Conservation (phyloP, 1,140 invertebrate species). For the Meteorus sp. region DNA sequence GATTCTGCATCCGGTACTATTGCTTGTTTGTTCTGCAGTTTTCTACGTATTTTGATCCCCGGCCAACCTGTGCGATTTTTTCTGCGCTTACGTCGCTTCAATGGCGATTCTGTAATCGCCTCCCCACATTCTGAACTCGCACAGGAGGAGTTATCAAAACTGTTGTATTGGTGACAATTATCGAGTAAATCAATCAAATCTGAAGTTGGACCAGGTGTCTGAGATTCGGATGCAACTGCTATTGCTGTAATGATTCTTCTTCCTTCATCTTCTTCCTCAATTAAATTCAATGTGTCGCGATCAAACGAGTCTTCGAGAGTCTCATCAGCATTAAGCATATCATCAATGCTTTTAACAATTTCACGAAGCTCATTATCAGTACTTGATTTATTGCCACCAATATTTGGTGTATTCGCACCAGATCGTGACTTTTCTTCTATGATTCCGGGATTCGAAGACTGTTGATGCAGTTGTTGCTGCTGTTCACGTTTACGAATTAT, state of each 20-base stretch:
- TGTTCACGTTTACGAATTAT: constrained; percentile 53
- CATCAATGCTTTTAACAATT: constrained; percentile 49
- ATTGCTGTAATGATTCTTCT: neutral
- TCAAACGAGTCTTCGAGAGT: constrained; percentile 44
- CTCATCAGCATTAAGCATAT: constrained; percentile 40
- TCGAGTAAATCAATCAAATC: constrained; percentile 53
- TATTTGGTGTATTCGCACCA: constrained; percentile 18
- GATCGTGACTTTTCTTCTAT: constrained; percentile 38
- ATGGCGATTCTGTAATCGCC: constrained; percentile 39
- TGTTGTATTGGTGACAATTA: constrained; percentile 47
- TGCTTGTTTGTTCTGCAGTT: constrained; percentile 38
- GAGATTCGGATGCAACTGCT: constrained; percentile 15
- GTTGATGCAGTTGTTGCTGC: constrained; percentile 27
- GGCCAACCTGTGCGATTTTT: constrained; percentile 69
- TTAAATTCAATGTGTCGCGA: constrained; percentile 21
- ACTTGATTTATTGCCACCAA: constrained; percentile 38
- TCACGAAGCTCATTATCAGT: constrained; percentile 46
- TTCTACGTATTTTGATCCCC: constrained; percentile 57
- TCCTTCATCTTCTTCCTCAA: neutral
- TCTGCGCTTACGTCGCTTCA: constrained; percentile 49
- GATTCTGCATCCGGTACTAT: constrained; percentile 19
- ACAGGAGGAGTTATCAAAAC: constrained; percentile 50
- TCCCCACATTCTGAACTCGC: constrained; percentile 57
- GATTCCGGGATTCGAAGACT: constrained; percentile 29
- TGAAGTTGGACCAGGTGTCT: constrained; percentile 45